phyloP scores from a whole-genome alignment of 2,113 vertebrate genomes.

The Hoplias malabaricus region DNA sequence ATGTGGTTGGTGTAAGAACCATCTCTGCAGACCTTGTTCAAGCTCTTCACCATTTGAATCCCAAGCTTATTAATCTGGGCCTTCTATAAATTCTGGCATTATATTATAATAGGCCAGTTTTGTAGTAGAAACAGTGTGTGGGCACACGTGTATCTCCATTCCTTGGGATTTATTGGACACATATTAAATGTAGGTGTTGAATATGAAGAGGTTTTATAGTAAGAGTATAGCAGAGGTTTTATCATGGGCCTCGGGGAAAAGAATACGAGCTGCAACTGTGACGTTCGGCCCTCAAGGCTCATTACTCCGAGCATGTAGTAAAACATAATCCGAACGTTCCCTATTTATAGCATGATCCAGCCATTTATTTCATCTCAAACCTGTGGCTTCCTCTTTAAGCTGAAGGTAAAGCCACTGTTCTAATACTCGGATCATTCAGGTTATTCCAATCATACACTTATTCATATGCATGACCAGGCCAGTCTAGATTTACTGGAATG shows the following conservation, averaged over 20 bases:
- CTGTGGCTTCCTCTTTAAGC: not conserved
- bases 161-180: not conserved
- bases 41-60: not conserved
- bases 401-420: not conserved
- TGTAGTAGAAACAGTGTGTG: not conserved
- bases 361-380: not conserved
- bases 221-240: too few relatives aligned
- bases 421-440: not conserved
- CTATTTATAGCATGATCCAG: slow-evolving; percentile 11
- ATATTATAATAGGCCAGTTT: not conserved
- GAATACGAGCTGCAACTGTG: not conserved
- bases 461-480: not conserved
- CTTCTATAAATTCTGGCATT: not conserved
- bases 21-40: not conserved
- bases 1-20: too few relatives aligned
- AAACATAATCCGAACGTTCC: not conserved
- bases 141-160: too few relatives aligned
- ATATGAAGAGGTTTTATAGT: not conserved
- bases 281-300: not conserved
- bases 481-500: too few relatives aligned
- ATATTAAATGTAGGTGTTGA: not conserved
- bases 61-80: not conserved
- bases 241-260: slow-evolving; percentile 9
- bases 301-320: not conserved
- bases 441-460: not conserved